A percentile compares a stretch with the other conserved stretches of the same genome.
phyloP scores from a whole-genome alignment of 2,888 invertebrate genomes.

The Polydrusus tereticollis region DNA sequence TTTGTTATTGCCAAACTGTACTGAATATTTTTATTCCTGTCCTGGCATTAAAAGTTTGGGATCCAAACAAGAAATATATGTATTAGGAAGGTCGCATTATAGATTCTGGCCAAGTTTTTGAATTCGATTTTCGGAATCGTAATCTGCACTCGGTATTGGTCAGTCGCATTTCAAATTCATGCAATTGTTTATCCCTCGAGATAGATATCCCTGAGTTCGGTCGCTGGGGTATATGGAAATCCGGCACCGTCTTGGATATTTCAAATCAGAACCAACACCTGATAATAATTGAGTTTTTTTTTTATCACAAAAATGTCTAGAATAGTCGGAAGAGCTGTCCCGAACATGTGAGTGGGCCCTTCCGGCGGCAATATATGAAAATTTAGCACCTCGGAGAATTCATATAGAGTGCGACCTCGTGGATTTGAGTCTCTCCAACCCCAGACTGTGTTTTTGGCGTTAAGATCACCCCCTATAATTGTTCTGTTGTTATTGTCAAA shows the following conservation, averaged over 20 bases:
- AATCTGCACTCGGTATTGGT: conserved; percentile 67
- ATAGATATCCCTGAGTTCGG: conserved; percentile 64
- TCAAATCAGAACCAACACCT: conserved; percentile 67
- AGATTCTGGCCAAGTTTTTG: conserved; percentile 68
- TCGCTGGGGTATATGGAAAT: conserved; percentile 66
- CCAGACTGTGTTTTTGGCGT: no score
- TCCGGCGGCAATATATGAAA: no score
- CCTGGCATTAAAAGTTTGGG: conserved; percentile 43
- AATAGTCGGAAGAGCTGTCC: no score
- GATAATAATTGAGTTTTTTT: no score
- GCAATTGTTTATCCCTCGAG: conserved; percentile 67
- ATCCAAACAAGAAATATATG: conserved; percentile 55
- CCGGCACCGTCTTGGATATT: conserved; percentile 63
- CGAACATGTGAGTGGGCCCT: no score
- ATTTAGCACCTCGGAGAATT: no score
- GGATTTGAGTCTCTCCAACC: no score
- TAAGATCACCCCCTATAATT: no score
- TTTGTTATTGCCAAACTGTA: no score
- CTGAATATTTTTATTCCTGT: conserved; percentile 13
- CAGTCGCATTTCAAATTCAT: conserved; percentile 68
- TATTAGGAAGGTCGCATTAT: conserved; percentile 62
- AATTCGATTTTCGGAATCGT: conserved; percentile 69
- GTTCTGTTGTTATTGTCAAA: no score
- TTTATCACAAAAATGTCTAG: no score
- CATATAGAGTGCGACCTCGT: no score